Evolutionary conservation across 2,888 invertebrate species (phyloP), one percentile per base, ranked within the genome.

Genomic region (Elgonia sp.): DNA sequence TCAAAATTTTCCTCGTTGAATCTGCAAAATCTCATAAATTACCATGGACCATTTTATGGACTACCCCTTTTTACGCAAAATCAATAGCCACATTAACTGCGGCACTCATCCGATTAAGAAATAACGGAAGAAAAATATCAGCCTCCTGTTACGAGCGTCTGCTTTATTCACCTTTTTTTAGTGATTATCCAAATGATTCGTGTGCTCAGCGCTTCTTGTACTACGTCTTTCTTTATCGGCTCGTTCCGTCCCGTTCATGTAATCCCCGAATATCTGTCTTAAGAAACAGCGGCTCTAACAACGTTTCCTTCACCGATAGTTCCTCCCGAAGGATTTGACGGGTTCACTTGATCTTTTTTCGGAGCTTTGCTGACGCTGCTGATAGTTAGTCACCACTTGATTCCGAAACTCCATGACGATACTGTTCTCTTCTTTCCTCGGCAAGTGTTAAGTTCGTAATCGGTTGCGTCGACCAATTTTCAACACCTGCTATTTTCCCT

Each of bases 401-500:
- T 73, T 75, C 18, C 63, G 70, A 42, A 73, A 37, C 50, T 73
- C 73, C 9, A 12, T 37, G 21, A 50, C 46, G 50, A 72, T 63
- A 80, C 20, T 69, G 40, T 46, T 53, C 46, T 42, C 60, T 73
- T 63, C 81, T 75, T 63, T 62, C 57, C 37, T 50, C 39, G 46
- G 12, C 7, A 53, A 53, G 16, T 14, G n/a, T 14, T n/a, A n/a
- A 8, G 72, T 77, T 57, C 39, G 62, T 63, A 42, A 81, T 29
- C 29, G 29, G n/a, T 9, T 21, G 57, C 60, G 6, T 53, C 12
- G 72, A 83, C 72, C 87, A 87, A 86, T 87, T 87, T 69, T 67
- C 87, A 50, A 55, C 87, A 87, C 80, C 87, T 87, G 87, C 82
- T 86, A 72, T 79, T 39, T 60, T 79, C 42, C 55, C 83, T 70